phyloP scores from a whole-genome alignment of 2,113 vertebrate genomes.

The Sturnira hondurensis region DNA sequence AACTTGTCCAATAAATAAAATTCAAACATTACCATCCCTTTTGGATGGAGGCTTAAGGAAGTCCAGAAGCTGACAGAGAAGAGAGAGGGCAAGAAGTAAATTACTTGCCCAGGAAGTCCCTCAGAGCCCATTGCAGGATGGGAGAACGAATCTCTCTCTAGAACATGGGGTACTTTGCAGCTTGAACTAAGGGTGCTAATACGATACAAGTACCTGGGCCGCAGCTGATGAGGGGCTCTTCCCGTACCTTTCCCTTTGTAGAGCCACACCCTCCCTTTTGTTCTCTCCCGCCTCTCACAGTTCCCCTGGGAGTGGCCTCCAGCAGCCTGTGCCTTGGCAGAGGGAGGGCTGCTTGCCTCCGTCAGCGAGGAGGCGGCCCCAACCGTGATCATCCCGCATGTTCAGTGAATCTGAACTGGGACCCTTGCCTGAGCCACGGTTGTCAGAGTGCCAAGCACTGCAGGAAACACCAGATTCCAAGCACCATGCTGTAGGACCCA shows the following conservation, averaged over 20 bases:
- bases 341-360: not conserved
- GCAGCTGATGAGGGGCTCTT: not conserved
- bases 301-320: not conserved
- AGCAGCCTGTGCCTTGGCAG: constrained; percentile 30
- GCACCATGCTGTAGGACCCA: constrained; percentile 41
- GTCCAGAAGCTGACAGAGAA: not conserved
- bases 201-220: not conserved
- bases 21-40: not conserved
- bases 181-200: not conserved
- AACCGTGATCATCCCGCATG: constrained; percentile 28
- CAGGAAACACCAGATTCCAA: constrained; percentile 56
- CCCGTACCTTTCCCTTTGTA: not conserved
- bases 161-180: not conserved
- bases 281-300: not conserved
- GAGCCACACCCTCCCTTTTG: not conserved
- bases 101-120: not conserved
- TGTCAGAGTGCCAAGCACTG: constrained; percentile 49
- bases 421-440: constrained; percentile 51
- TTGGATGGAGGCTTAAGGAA: not conserved
- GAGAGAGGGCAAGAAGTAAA: not conserved
- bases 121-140: not conserved
- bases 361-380: not conserved
- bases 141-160: not conserved
- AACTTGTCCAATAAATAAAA: constrained; percentile 29
- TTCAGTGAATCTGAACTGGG: constrained; percentile 39